Evolutionary conservation across 2,888 invertebrate species (phyloP).

Genomic region (Aphodius sticticus): DNA sequence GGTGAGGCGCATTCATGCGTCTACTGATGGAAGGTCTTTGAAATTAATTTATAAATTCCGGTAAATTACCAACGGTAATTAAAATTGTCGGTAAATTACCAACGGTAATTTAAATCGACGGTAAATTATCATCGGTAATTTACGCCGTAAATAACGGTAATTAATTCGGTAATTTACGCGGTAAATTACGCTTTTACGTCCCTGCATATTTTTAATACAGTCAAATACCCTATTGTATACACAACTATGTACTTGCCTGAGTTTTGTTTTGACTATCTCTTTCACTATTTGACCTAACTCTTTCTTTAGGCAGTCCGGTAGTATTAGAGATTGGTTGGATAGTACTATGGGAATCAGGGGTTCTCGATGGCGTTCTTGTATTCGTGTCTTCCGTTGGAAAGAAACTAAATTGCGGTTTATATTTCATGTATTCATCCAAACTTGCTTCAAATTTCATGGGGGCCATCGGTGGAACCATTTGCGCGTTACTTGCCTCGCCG

Average conservation of each 20-base stretch:
- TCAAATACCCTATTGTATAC: too few species aligned
- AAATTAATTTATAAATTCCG: too few species aligned
- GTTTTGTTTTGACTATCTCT: constrained; percentile 52
- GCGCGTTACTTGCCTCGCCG: constrained; percentile 36
- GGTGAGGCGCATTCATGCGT: too few species aligned
- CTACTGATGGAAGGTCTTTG: too few species aligned
- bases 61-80: too few species aligned
- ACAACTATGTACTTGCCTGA: constrained; percentile 47
- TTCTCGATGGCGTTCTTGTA: constrained; percentile 39
- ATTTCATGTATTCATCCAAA: constrained; percentile 34
- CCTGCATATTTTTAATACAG: too few species aligned
- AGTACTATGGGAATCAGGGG: constrained; percentile 49
- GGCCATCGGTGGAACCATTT: constrained; percentile 40
- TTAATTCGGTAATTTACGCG: too few species aligned
- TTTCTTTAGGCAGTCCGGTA: constrained; percentile 43
- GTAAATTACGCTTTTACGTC: too few species aligned
- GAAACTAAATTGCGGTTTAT: constrained; percentile 24
- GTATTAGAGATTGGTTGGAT: constrained; percentile 47
- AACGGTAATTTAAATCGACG: too few species aligned
- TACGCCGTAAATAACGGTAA: too few species aligned
- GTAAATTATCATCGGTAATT: too few species aligned
- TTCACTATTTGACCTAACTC: constrained; percentile 47
- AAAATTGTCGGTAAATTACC: too few species aligned
- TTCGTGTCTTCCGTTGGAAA: constrained; percentile 11
- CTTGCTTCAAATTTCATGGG: constrained; percentile 34